These are phyloP conservation scores for Drosophila insularis DNA, from an alignment of 1,140 invertebrate genomes.

Conservation along the genomic window DNA sequence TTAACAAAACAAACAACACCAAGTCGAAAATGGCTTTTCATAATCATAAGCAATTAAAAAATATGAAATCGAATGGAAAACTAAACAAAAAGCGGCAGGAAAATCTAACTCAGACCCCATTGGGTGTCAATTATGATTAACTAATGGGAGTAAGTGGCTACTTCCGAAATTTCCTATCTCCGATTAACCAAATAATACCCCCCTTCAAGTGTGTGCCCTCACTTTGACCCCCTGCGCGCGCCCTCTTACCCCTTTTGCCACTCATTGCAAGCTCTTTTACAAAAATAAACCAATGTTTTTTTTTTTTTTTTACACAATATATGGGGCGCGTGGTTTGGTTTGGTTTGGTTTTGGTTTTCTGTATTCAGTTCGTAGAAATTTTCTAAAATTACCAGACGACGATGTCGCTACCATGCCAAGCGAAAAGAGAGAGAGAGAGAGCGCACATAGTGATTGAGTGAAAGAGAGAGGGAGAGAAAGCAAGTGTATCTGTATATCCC, in stretches of 20 bases:
- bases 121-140: conserved; percentile 18
- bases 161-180: neutral
- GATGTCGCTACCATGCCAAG: conserved; percentile 8
- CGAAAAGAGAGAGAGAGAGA: neutral
- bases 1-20: conserved; percentile 38
- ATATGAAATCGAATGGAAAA: conserved; percentile 42
- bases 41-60: conserved; percentile 12
- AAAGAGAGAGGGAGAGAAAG: conserved; percentile 1
- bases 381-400: conserved; percentile 49
- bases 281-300: conserved; percentile 37
- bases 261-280: conserved; percentile 21
- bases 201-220: neutral
- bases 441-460: neutral
- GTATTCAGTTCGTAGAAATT: conserved; percentile 26
- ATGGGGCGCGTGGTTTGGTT: conserved; percentile 46
- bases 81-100: conserved; percentile 1
- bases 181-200: conserved; percentile 8
- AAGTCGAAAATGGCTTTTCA: conserved; percentile 5
- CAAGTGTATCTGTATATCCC: conserved; percentile 29
- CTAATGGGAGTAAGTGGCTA: conserved; percentile 13
- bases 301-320: conserved; percentile 52
- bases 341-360: conserved; percentile 38
- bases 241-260: neutral
- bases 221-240: too few species aligned
- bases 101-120: neutral